Base-by-base conservation (phyloP, 2,113 vertebrate genomes). In the Tragulus kanchil region DNA sequence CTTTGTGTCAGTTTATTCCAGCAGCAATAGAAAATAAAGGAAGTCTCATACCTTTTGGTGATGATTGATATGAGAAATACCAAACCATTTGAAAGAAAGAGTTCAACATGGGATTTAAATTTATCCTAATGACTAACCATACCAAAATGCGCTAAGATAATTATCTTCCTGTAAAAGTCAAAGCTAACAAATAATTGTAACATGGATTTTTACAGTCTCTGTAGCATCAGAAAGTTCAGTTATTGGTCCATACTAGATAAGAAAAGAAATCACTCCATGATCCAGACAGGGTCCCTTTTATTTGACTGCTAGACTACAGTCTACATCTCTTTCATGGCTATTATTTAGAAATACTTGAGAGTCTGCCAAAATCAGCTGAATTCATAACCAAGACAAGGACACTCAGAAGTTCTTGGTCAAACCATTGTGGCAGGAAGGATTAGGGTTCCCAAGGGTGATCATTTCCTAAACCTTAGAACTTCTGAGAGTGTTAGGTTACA, bases 71-170 rank as follows among this genome's bases (percentile, higher is more conserved):
- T 3, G 15, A 59, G 36, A 95, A 67, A 79, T 59, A 79, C 5
- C 9, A 93, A 95, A 42, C 6, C 1, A 36, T 13, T 71, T 81
- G 79, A 82, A 90, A 96, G 14, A 94, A 25, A 93, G 48, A 69
- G 4, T 12, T 81, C 14, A 15, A 58, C 21, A 73, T 0, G 23
- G 5, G 5, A 58, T n/a, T 88, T 90, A 15, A 64, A 82, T 28
- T 88, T 75, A 36, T 19, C 7, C 25, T 45, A n/a, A 21, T 50
- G 8, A 28, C 85, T 61, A 69, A 85, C 15, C 17, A 45, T 3
- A 69, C 14, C 54, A 65, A 50, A 88, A 65, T 23, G 10, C 5
- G 64, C 6, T 58, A 52, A 75, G 31, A 62, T 77, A 81, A 59
- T 26, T 77, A 56, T 58, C 3, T 54, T 88, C 81, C 23, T 65